Base-by-base conservation (phyloP, 2,888 invertebrate genomes). In the Drosophila subquinaria region DNA sequence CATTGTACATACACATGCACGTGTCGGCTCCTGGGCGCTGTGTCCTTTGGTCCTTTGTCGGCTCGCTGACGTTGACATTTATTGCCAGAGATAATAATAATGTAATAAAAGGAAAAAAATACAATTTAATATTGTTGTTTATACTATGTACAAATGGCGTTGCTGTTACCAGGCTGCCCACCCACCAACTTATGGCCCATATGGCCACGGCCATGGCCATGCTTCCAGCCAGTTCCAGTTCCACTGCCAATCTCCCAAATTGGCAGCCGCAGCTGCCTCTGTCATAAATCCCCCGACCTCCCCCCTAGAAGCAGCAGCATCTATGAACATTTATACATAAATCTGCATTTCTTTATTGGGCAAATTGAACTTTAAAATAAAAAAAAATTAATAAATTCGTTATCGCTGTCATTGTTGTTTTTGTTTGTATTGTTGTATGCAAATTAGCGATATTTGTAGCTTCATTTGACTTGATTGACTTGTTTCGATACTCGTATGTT, bases 11-110 rank as follows among this genome's bases (percentile, higher is more conserved):
- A 59, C 48, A 40, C 70, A 57, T 57, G 51, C 67, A 76, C 60
- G 38, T 61, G 55, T 35, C 81, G 51, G 69, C 89, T 88, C 65
- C 79, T 84, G 85, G 88, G 82, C 85, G 81, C 81, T 73, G 73
- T 79, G 88, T 90, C 53, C 56, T 57, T 57, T 57, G 56, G 35
- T 57, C 79, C 83, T 80, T 83, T 89, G 84, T 88, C 89, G 86
- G 82, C 83, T 77, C 89, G 84, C 88, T 90, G 85, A 86, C 85
- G 85, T 89, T 86, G 90, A 86, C 85, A 86, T 86, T 86, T 90
- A 86, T 86, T 86, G 89, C 89, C 90, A 84, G 88, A 86, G 90
- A 90, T 90, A 89, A 90, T 86, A 90, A 86, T 90, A 86, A 86
- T 86, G 90, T 86, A 90, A 90, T 90, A 90, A 86, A 90, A 90